Conservation (phyloP, 2,113 vertebrate genomes). For the Pelodiscus sinensis region DNA sequence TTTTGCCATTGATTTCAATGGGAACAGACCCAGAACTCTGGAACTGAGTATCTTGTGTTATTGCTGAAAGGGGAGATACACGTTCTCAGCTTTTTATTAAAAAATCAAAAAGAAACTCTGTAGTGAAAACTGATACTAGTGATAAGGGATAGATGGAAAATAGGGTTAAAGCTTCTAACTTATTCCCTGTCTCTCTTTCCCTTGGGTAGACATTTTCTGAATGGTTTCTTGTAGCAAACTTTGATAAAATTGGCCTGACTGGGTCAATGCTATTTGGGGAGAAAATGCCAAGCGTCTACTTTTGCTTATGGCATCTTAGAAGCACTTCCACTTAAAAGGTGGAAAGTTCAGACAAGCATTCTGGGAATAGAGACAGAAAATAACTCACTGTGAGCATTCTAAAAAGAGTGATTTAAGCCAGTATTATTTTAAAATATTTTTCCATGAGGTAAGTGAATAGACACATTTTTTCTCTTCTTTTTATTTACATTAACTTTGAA, state of each 20-base stretch:
- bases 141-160: background rate
- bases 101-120: background rate
- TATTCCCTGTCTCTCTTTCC: background rate
- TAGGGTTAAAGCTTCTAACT: background rate
- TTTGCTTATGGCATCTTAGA: fast-evolving
- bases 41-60: fast-evolving
- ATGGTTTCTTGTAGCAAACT: fast-evolving
- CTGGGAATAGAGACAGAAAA: conserved; percentile 57
- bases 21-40: background rate
- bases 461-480: conserved; percentile 3
- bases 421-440: conserved; percentile 60
- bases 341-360: background rate
- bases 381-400: conserved; percentile 62
- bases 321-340: background rate
- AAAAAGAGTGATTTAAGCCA: conserved; percentile 47
- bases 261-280: background rate
- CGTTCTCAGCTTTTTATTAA: background rate
- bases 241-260: fast-evolving
- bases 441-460: background rate
- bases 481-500: conserved; percentile 22
- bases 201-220: background rate
- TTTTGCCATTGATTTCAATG: background rate
- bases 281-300: background rate
- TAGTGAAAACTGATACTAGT: fast-evolving
- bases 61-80: background rate